Base-by-base conservation (phyloP, 2,113 vertebrate genomes). In the Hymenochirus boettgeri region DNA sequence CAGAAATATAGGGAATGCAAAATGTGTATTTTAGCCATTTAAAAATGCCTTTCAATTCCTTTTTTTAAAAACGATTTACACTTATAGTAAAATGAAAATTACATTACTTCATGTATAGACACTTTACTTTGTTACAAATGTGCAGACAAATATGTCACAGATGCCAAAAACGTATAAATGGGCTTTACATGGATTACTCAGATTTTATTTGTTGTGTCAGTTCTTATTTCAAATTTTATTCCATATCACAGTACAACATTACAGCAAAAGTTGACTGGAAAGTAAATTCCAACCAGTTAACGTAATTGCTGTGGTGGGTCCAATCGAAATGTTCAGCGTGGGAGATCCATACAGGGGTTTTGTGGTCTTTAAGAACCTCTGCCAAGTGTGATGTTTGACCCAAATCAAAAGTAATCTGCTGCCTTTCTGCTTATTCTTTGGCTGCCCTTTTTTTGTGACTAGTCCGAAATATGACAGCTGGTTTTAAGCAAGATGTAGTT, bases 401-500 rank as follows among this genome's bases (percentile, higher is more conserved):
- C 71, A 70, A 56, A 58, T 72, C 42, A 52, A 18, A 2, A 57
- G 66, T 62, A 57, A 67, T 74, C 37, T 45, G 69, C 17, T 72
- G 62, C 37, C n/a, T 62, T 73, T 18, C 69, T 76, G 75, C 57
- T 70, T 37, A 72, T 62, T 52, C 25, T 29, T 35, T n/a, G 15
- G 72, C 65, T 10, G 65, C 73, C 63, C 37, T 69, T 52, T n/a
- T n/a, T 63, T 60, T 69, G 45, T 3, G 72, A 69, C 63, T 63
- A 69, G 48, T 65, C 56, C 11, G 69, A 59, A 62, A 72, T 60
- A 56, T 29, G 45, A 61, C 63, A 0, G 1, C 46, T 83, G 79
- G 74, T 67, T 29, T 15, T 54, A 13, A 58, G 77, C 79, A 76
- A 80, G 74, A 58, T 56, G 62, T 52, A 69, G 33, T 47, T 80